These are phyloP conservation scores for Nymphalis urticae DNA, from an alignment of 2,888 invertebrate genomes.

Conservation along the genomic window DNA sequence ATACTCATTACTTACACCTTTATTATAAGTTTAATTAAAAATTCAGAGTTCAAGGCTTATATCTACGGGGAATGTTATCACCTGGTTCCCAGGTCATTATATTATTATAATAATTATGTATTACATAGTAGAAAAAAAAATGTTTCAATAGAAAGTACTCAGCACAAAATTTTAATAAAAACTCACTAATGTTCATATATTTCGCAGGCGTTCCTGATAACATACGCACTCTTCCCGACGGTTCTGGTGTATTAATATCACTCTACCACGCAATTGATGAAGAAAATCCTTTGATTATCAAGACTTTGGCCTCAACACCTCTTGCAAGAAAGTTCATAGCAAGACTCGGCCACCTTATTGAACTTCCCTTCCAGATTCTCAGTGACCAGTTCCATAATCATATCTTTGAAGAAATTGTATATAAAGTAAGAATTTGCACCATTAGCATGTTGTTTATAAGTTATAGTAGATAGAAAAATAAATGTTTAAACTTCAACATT, in stretches of 20 bases:
- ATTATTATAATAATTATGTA: too few relatives aligned
- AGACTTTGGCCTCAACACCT: conserved; percentile 83
- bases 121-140: too few relatives aligned
- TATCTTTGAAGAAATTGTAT: conserved; percentile 82
- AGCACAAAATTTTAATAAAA: too few relatives aligned
- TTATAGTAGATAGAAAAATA: background rate
- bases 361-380: conserved; percentile 84
- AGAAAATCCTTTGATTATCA: conserved; percentile 79
- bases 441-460: background rate
- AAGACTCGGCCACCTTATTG: conserved; percentile 81
- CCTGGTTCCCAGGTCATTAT: too few relatives aligned
- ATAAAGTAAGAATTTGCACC: conserved; percentile 75
- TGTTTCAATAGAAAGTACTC: too few relatives aligned
- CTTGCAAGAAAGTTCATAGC: conserved; percentile 84
- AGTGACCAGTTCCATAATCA: conserved; percentile 85
- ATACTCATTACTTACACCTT: too few relatives aligned
- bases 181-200: background rate
- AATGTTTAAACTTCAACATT: too few relatives aligned
- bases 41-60: too few relatives aligned
- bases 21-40: too few relatives aligned
- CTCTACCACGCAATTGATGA: conserved; percentile 80
- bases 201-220: conserved; percentile 85
- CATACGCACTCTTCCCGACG: conserved; percentile 76
- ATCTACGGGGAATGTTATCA: too few relatives aligned
- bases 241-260: conserved; percentile 85